phyloP scores from a whole-genome alignment of 2,797 vertebrate species.

The Semaprochilodus insignis region DNA sequence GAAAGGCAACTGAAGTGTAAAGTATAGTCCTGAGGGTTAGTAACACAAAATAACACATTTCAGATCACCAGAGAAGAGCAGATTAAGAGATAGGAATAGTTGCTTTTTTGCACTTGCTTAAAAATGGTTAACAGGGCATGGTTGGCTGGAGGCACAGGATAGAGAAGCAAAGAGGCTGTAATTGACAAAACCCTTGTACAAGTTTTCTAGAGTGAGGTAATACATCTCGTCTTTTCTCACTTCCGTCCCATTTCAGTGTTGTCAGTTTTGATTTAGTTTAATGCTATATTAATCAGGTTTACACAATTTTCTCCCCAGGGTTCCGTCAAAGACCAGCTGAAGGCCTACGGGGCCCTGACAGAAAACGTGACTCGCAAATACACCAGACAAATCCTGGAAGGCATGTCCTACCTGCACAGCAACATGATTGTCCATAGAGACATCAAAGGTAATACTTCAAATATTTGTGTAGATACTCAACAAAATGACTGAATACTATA shows the following conservation, averaged over 20 bases:
- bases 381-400: conserved; percentile 95
- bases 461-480: too few species aligned
- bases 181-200: too few species aligned
- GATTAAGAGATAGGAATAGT: not conserved
- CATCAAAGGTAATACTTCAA: conserved; percentile 87
- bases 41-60: not conserved
- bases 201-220: not conserved
- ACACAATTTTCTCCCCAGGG: conserved; percentile 76
- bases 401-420: conserved; percentile 96
- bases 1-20: not conserved
- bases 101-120: not conserved
- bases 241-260: not conserved
- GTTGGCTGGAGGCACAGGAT: not conserved
- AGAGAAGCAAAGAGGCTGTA: not conserved
- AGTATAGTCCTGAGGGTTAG: not conserved
- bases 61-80: not conserved
- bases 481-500: too few species aligned
- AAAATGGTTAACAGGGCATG: not conserved
- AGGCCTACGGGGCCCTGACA: conserved; percentile 95
- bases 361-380: conserved; percentile 97
- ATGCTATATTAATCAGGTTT: not conserved
- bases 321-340: conserved; percentile 97
- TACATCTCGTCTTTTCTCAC: not conserved
- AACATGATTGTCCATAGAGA: conserved; percentile 99
- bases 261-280: not conserved